Evolutionary conservation across 2,888 invertebrate genomes (phyloP).

Genomic region (Amphipyra tragopoginis): DNA sequence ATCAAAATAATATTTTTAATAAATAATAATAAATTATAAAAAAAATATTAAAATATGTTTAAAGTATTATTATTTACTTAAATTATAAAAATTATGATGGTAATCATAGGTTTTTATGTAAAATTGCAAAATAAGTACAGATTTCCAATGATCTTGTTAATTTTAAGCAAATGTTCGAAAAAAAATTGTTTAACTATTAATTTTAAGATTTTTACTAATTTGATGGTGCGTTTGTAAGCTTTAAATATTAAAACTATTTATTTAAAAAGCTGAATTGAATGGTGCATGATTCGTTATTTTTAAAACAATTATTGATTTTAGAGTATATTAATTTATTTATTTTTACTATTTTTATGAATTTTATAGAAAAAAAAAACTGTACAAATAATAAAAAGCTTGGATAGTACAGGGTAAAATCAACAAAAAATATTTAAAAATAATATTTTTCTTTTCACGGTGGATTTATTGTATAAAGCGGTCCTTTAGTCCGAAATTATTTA

Average conservation of each 20-base stretch:
- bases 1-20: no score
- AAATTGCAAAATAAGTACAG: slow-evolving; percentile 38
- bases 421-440: slow-evolving; percentile 1
- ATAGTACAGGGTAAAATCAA: slow-evolving; percentile 69
- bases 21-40: no score
- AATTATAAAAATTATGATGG: not conserved
- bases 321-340: slow-evolving; percentile 24
- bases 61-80: no score
- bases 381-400: slow-evolving; percentile 63
- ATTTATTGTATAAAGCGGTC: slow-evolving; percentile 15
- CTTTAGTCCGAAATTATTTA: slow-evolving; percentile 1
- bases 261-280: slow-evolving; percentile 77
- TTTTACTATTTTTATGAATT: slow-evolving; percentile 26
- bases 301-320: slow-evolving; percentile 30
- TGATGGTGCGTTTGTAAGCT: slow-evolving; percentile 57
- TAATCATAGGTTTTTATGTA: slow-evolving; percentile 22
- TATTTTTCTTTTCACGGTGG: not conserved
- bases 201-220: slow-evolving; percentile 49
- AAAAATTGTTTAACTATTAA: slow-evolving; percentile 53
- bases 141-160: slow-evolving; percentile 72
- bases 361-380: slow-evolving; percentile 48
- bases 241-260: slow-evolving; percentile 59
- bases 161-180: slow-evolving; percentile 34
- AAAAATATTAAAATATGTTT: no score
- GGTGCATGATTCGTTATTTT: slow-evolving; percentile 73